Evolutionary conservation across 1,140 invertebrate species (phyloP).

Genomic region (Euwallacea fornicatus): DNA sequence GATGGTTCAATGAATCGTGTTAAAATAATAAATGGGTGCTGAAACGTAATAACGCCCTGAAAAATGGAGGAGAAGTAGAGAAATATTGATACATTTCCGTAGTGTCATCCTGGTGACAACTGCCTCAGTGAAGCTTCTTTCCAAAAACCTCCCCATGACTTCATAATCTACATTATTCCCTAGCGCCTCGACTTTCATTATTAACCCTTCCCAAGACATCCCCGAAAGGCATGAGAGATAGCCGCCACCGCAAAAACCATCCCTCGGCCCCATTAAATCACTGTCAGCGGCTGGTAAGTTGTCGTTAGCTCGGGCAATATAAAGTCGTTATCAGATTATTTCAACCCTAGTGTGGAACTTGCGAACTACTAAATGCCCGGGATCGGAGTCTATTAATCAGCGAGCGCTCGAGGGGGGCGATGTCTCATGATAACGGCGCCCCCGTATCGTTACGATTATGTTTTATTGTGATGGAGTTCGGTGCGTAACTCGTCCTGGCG

Average conservation of each 20-base stretch:
- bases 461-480: conserved; percentile 5
- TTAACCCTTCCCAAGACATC: no score
- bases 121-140: no score
- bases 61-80: no score
- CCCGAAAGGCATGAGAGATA: no score
- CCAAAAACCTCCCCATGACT: no score
- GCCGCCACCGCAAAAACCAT: conserved; percentile 26
- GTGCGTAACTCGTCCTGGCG: conserved; percentile 1
- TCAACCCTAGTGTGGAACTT: conserved; percentile 45
- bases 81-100: no score
- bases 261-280: conserved; percentile 35
- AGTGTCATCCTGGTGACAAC: no score
- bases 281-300: conserved; percentile 27
- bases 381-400: conserved; percentile 47
- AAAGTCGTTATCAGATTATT: conserved; percentile 47
- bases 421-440: conserved; percentile 11
- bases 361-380: conserved; percentile 46
- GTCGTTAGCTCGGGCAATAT: conserved; percentile 35
- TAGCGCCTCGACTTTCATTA: no score
- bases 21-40: no score
- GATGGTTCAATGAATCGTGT: no score
- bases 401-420: not conserved
- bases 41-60: no score
- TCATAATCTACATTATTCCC: no score
- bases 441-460: conserved; percentile 4